Evolutionary conservation across 2,797 vertebrate species (phyloP), one percentile per base, ranked within the genome.

Genomic region (Phaenicophaeus curvirostris): DNA sequence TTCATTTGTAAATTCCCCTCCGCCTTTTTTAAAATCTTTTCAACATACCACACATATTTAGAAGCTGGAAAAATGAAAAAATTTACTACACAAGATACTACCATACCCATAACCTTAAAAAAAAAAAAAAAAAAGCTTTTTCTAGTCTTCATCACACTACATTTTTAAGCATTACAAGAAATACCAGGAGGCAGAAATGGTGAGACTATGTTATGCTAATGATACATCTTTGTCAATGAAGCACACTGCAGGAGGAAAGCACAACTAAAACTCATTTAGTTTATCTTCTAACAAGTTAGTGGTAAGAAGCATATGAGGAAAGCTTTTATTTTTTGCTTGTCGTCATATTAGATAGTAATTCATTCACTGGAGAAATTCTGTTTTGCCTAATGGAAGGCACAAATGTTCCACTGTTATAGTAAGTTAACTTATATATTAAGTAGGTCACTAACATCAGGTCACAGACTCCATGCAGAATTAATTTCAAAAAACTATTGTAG

Each of bases 191-290:
- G 68, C 75, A 95, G 76, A 75, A 89, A 54, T 18, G 25, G 84
- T 51, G 35, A 92, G 46, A 48, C 65, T 46, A n/a, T 59, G 66
- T 65, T 89, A 89, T 90, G 75, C 72, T 91, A 92, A 93, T 67
- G 73, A 79, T 65, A 50, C 0, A 0, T 35, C 87, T 94, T 71
- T 91, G 89, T 80, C 54, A 9, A 48, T 31, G 63, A 76, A 92
- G 63, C 83, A 68, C 12, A 33, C 31, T 63, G 76, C 76, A 68
- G 0, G 0, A 92, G 86, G 69, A 31, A 92, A 87, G 42, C 68
- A 92, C 94, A 96, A 95, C 92, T 95, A 96, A 92, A 95, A 91
- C 93, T 91, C 85, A 91, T 91, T 94, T 80, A 92, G 68, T 90
- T 95, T 92, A 96, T 90, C 93, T 83, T 83, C 63, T 92, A 93